Percentiles rank a stretch among this genome's conserved stretches.
These are phyloP conservation scores for Venturia canescens DNA, from an alignment of 1,140 invertebrate species.

Conservation along the genomic window DNA sequence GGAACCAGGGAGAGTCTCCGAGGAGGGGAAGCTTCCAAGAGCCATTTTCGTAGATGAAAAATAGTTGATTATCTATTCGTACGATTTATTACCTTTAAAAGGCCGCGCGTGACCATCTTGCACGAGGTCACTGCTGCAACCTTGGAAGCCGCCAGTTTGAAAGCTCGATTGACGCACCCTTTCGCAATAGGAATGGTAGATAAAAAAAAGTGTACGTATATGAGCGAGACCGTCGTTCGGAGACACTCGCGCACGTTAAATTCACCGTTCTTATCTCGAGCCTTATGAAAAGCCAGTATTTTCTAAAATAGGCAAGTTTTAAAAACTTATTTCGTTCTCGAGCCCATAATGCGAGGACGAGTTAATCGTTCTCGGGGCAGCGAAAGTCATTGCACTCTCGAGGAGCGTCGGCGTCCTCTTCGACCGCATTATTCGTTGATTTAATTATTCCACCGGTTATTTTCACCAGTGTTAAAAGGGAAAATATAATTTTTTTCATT, in stretches of 20 bases:
- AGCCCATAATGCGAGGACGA: neutral
- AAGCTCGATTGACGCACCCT: conserved; percentile 33
- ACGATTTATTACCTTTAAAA: conserved; percentile 66
- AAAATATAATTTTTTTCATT: neutral
- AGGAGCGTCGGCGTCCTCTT: neutral
- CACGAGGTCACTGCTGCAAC: conserved; percentile 65
- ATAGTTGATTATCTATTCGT: conserved; percentile 27
- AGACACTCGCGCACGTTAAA: neutral
- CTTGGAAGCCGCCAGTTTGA: conserved; percentile 72
- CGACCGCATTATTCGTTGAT: conserved; percentile 4
- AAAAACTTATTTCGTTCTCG: neutral
- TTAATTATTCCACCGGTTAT: neutral
- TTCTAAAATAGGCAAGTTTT: neutral
- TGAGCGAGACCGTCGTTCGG: neutral
- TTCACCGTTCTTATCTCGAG: neutral
- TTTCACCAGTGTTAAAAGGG: neutral
- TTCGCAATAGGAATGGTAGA: conserved; percentile 14
- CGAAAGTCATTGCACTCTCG: neutral
- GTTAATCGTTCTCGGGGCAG: conserved; percentile 2
- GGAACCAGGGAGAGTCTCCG: no score
- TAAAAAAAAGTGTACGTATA: neutral
- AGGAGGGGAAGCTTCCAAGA: no score
- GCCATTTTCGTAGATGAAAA: neutral
- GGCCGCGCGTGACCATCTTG: conserved; percentile 74
- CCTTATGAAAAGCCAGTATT: neutral